Conservation (phyloP, 2,113 vertebrate species). For the Psephotus haematonotus region DNA sequence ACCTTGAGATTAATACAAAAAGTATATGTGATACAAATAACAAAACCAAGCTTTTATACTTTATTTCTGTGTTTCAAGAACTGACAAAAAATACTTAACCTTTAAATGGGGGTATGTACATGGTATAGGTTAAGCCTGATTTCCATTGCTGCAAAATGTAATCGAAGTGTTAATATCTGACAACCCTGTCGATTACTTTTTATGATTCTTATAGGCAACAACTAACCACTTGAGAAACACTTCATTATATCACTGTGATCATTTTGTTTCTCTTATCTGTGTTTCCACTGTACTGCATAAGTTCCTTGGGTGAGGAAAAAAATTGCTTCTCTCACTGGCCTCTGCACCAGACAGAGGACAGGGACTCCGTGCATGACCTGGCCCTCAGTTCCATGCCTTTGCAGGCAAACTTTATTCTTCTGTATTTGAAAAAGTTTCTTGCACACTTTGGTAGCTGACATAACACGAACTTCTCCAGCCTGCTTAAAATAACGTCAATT, state of each 20-base stretch:
- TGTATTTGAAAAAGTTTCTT: background rate
- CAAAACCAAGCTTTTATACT: background rate
- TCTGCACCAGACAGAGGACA: background rate
- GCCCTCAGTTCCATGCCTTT: background rate
- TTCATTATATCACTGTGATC: background rate
- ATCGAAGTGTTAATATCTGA: background rate
- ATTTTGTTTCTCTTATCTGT: background rate
- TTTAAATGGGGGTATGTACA: background rate
- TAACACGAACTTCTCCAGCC: background rate
- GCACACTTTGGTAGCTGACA: background rate
- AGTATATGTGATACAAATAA: background rate
- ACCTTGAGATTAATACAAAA: background rate
- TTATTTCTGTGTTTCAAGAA: conserved; percentile 1
- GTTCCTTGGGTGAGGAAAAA: background rate
- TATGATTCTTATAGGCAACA: background rate
- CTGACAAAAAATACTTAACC: background rate
- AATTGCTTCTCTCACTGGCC: background rate
- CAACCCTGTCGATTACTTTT: background rate
- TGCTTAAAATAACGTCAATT: background rate
- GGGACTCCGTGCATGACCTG: background rate
- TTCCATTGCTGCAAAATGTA: background rate
- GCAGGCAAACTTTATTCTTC: background rate
- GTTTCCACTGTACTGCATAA: fast-evolving
- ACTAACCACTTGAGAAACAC: background rate
- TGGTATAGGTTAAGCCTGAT: background rate